phyloP scores from a whole-genome alignment of 2,113 vertebrate genomes.

The Cinclus mexicanus region DNA sequence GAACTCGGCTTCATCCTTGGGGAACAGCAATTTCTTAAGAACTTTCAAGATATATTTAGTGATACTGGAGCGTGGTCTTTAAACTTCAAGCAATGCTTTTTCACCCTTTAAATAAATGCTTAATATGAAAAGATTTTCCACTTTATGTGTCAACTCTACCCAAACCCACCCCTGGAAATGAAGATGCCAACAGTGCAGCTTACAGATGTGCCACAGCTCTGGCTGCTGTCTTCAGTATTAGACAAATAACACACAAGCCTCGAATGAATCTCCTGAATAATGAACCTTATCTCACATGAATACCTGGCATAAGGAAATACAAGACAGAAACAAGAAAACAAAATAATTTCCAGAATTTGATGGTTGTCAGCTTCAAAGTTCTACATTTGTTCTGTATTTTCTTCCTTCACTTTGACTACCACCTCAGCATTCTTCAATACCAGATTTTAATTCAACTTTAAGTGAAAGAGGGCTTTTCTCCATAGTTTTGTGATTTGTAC shows the following conservation, averaged over 20 bases:
- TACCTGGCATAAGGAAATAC: neutral
- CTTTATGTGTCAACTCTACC: neutral
- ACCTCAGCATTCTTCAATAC: neutral
- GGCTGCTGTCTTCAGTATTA: neutral
- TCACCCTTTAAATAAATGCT: neutral
- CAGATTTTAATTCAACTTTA: neutral
- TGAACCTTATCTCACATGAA: neutral
- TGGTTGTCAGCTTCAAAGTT: neutral
- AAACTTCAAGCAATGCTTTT: neutral
- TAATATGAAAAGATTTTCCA: neutral
- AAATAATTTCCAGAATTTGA: neutral
- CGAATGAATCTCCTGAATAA: neutral
- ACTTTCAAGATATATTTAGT: neutral
- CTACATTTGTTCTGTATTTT: neutral
- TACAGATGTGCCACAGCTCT: too few species aligned
- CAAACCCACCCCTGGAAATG: neutral
- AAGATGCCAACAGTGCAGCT: neutral
- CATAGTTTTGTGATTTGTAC: neutral
- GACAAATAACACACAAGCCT: neutral
- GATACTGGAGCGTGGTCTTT: neutral
- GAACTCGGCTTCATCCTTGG: neutral
- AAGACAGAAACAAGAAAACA: neutral
- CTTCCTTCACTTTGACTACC: neutral
- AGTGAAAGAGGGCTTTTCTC: neutral
- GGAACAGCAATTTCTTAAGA: neutral